Evolutionary conservation across 2,797 vertebrate species (phyloP), one percentile per base, ranked within the genome.

Genomic region (Gallinago stenura): DNA sequence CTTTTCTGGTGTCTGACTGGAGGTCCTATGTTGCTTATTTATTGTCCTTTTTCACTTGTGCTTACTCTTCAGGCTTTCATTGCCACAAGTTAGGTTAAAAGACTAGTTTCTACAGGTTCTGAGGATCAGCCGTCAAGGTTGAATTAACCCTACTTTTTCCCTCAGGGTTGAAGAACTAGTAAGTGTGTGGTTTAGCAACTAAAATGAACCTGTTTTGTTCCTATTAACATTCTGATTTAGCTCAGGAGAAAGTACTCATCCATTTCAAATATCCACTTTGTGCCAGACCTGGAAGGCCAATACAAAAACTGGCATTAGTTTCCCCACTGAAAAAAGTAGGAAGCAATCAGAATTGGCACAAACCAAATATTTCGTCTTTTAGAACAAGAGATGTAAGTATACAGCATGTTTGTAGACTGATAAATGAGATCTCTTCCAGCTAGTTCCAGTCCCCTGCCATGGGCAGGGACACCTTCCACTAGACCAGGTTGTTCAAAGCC

Each of bases 301-400:
- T 58, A 13, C 41, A 83, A 76, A 53, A 58, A 85, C 17, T 83
- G 9, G 51, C n/a, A 53, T 48, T 46, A 31, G 35, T 61, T 84
- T 92, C 60, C 35, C 33, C 7, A 5, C 10, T 45, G 28, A 72
- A 83, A 73, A 84, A 92, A 71, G 5, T 35, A 77, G 30, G 17
- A 91, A 79, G n/a, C 10, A 21, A 15, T 58, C 3, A 60, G 15
- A 41, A 75, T 50, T 72, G 57, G 43, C 64, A 89, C 68, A 73
- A 90, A 78, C 10, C 8, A 58, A 64, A 11, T 77, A 77, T 77
- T 89, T 82, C 46, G 56, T 91, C 77, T 79, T 94, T 96, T 71
- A 87, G 71, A 78, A 90, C 73, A 75, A 64, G 73, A 72, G 64
- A 5, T 43, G 56, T 87, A 93, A 87, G 58, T 71, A 78, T 88